Evolutionary conservation across 2,797 vertebrate species (phyloP).

Genomic region (Amphiprion clarkii): DNA sequence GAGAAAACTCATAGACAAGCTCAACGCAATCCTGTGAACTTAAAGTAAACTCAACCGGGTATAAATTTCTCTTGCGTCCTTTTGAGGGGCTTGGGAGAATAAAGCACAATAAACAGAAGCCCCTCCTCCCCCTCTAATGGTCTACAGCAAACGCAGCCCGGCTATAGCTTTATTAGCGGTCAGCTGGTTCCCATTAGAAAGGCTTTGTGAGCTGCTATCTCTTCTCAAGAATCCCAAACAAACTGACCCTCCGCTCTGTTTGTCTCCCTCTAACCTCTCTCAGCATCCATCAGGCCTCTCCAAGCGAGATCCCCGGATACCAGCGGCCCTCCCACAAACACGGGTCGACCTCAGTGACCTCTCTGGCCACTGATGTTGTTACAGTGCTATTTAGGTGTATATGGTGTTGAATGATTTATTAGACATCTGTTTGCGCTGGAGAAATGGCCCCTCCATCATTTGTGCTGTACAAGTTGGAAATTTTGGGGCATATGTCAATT

Average conservation of each 20-base stretch:
- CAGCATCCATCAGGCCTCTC: conserved; percentile 45
- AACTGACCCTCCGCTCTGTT: conserved; percentile 73
- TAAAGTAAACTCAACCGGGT: conserved; percentile 64
- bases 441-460: background rate
- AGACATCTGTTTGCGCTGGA: background rate
- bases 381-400: conserved; percentile 37
- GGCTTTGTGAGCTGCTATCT: conserved; percentile 82
- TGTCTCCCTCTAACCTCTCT: conserved; percentile 68
- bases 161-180: conserved; percentile 74
- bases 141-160: conserved; percentile 76
- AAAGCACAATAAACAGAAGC: conserved; percentile 80
- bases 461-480: background rate
- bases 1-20: conserved; percentile 64
- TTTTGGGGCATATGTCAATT: background rate
- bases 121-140: conserved; percentile 42
- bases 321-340: conserved; percentile 44
- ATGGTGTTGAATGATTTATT: conserved; percentile 36
- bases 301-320: conserved; percentile 68
- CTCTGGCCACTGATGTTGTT: conserved; percentile 34
- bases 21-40: conserved; percentile 37
- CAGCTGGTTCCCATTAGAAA: conserved; percentile 83
- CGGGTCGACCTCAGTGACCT: conserved; percentile 49
- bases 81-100: conserved; percentile 66
- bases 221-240: conserved; percentile 83
- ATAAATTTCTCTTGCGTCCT: conserved; percentile 55